These are phyloP conservation scores for Heliornis fulica DNA, from an alignment of 2,113 vertebrate genomes.

Conservation along the genomic window DNA sequence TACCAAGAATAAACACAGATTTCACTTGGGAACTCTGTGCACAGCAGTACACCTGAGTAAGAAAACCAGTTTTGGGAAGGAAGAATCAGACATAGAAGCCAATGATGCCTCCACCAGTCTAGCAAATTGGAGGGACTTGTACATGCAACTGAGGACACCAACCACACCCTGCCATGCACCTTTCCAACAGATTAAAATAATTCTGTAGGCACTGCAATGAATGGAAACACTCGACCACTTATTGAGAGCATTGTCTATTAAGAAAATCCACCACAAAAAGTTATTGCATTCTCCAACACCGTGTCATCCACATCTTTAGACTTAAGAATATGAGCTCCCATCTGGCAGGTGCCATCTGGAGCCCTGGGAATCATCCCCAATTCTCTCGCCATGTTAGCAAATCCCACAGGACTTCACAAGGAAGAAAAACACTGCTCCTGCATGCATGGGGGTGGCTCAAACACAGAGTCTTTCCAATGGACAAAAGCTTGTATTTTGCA, in stretches of 20 bases:
- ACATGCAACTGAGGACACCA: not conserved
- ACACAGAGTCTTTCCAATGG: not conserved
- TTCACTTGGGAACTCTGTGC: not conserved
- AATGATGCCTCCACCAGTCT: not conserved
- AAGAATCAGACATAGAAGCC: not conserved
- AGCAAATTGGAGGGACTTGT: not conserved
- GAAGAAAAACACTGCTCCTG: not conserved
- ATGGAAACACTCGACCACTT: not conserved
- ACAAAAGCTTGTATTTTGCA: not conserved
- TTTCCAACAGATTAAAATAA: not conserved
- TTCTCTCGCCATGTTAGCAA: not conserved
- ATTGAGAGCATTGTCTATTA: not conserved
- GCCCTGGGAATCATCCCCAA: not conserved
- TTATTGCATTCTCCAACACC: not conserved
- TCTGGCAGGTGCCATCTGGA: conserved; percentile 22
- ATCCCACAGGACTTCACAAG: not conserved
- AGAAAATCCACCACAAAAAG: not conserved
- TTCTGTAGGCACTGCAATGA: not conserved
- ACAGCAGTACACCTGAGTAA: not conserved
- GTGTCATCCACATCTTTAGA: not conserved
- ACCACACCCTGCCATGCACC: not conserved
- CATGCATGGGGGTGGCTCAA: not conserved
- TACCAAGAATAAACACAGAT: not conserved
- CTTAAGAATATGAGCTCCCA: not conserved
- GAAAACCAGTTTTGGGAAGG: not conserved